Percentiles rank a stretch among this genome's conserved stretches.
Conservation (phyloP, 2,113 vertebrate genomes). For the Alligator sinensis region DNA sequence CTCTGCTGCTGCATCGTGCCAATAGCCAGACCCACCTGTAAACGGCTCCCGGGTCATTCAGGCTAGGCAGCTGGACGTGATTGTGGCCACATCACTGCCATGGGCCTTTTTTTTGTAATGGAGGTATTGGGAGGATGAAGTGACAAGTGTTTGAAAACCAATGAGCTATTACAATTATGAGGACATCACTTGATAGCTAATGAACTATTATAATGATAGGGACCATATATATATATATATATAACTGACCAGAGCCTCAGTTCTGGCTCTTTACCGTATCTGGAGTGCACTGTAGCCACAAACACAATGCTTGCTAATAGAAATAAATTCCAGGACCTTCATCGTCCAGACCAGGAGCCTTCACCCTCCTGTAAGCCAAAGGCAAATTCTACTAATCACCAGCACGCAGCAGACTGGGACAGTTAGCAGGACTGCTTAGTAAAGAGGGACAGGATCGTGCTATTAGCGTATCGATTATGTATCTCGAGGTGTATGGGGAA, state of each 20-base stretch:
- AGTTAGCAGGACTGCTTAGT: background rate
- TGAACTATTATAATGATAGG: background rate
- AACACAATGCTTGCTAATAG: background rate
- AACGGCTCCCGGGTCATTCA: too few relatives aligned
- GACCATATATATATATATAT: background rate
- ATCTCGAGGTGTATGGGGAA: background rate
- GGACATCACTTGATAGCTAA: too few relatives aligned
- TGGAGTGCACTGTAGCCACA: background rate
- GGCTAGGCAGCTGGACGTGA: too few relatives aligned
- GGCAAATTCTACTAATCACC: background rate
- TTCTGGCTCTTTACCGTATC: background rate
- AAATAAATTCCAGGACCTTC: background rate
- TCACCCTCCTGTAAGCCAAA: background rate
- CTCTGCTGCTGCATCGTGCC: background rate
- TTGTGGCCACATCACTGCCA: too few relatives aligned
- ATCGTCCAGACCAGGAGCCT: background rate
- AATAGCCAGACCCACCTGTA: too few relatives aligned
- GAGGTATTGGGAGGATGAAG: background rate
- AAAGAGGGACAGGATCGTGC: background rate
- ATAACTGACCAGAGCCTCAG: background rate
- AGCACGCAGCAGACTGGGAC: background rate
- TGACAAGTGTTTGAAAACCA: background rate
- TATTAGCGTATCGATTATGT: background rate
- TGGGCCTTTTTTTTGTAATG: too few relatives aligned
- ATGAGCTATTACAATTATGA: background rate